Percentiles rank a stretch among this genome's conserved stretches.
These are phyloP conservation scores for Conops quadrifasciatus DNA, from an alignment of 2,888 invertebrate genomes.

Conservation along the genomic window DNA sequence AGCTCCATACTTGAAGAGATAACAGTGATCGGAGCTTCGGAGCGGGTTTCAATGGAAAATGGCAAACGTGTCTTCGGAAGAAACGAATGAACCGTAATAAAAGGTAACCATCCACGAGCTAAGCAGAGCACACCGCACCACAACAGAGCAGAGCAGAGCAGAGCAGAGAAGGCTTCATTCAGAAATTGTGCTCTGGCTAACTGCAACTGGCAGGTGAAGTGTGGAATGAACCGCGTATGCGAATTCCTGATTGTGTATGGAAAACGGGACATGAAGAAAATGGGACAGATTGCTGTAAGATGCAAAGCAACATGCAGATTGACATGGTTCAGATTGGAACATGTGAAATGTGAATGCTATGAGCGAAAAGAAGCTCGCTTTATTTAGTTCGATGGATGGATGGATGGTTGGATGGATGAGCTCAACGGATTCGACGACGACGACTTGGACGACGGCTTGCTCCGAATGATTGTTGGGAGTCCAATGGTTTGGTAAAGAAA, in stretches of 20 bases:
- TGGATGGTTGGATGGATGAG: too few species aligned
- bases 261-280: not conserved
- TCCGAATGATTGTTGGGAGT: too few species aligned
- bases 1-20: constrained; percentile 33
- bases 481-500: not conserved
- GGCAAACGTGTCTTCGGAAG: constrained; percentile 9
- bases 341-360: too few species aligned
- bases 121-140: too few species aligned
- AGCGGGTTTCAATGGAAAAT: constrained; percentile 36
- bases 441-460: too few species aligned
- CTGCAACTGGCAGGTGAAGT: constrained; percentile 5
- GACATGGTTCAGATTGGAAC: too few species aligned
- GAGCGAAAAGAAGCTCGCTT: too few species aligned
- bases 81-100: constrained; percentile 17
- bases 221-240: not conserved
- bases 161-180: constrained; percentile 12
- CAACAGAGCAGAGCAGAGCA: too few species aligned
- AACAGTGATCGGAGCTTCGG: constrained; percentile 40
- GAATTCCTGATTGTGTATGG: constrained; percentile 13
- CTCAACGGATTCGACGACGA: too few species aligned
- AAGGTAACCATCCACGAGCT: not conserved
- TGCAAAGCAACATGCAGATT: not conserved
- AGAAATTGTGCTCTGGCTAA: not conserved
- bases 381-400: too few species aligned
- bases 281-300: constrained; percentile 1